phyloP scores from a whole-genome alignment of 53 echinoderm and acorn worm species.

The Temnopleurus reevesii region DNA sequence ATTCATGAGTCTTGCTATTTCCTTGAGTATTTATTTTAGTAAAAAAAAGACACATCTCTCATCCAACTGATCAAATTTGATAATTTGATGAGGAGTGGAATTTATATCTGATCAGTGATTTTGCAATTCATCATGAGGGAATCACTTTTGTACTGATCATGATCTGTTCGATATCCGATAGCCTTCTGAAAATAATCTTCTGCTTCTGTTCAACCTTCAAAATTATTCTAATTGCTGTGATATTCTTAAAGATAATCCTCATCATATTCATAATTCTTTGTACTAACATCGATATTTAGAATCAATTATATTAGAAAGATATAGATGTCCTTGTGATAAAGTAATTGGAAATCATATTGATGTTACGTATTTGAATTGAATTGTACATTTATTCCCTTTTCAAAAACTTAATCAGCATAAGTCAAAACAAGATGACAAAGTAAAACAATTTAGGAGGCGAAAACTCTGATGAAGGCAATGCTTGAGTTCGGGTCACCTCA shows the following conservation, averaged over 20 bases:
- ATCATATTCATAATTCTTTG: not conserved
- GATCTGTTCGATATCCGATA: not conserved
- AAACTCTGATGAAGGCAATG: no score
- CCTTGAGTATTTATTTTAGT: not conserved
- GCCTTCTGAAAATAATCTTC: not conserved
- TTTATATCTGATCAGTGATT: not conserved
- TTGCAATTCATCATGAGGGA: conserved; percentile 27
- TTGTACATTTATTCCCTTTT: no score
- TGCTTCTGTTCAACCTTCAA: not conserved
- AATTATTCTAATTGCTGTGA: not conserved
- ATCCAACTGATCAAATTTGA: not conserved
- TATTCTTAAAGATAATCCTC: no score
- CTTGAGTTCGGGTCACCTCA: no score
- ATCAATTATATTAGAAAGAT: no score
- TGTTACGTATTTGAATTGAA: no score
- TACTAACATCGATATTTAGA: no score
- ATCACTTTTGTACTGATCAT: not conserved
- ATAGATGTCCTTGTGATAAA: no score
- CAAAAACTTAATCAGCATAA: no score
- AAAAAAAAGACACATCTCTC: not conserved
- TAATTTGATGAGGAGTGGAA: not conserved
- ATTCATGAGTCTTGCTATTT: not conserved
- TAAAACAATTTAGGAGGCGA: no score
- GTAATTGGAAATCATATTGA: no score
- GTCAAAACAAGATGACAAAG: no score